Conservation (phyloP, 2,797 vertebrate genomes). For the Hippoglossus hippoglossus region DNA sequence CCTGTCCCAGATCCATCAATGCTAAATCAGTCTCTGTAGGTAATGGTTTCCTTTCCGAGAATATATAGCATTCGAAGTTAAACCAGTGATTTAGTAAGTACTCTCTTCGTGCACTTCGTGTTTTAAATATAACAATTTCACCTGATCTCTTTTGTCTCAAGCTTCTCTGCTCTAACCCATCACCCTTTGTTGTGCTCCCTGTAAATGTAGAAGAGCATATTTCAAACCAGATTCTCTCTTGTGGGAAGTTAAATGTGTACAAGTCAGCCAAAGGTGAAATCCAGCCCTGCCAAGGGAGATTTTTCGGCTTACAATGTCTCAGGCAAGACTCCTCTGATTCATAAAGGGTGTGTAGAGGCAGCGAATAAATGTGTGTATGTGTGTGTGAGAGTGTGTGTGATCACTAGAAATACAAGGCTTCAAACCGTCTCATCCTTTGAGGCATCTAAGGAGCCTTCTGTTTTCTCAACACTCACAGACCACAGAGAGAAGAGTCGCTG, state of each 20-base stretch:
- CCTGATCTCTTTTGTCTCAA: conserved; percentile 28
- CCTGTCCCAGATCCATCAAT: conserved; percentile 33
- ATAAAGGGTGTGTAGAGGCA: conserved; percentile 59
- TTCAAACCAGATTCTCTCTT: conserved; percentile 61
- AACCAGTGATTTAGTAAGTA: conserved; percentile 9
- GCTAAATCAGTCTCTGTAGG: conserved; percentile 45
- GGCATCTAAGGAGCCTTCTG: conserved; percentile 27
- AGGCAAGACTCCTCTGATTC: conserved; percentile 68
- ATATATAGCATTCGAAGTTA: conserved; percentile 24
- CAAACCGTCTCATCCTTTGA: conserved; percentile 38
- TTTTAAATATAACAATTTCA: conserved; percentile 33
- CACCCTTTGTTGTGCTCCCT: conserved; percentile 24
- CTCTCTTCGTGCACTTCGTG: conserved; percentile 15
- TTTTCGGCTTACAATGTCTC: conserved; percentile 76
- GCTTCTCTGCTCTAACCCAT: conserved; percentile 5
- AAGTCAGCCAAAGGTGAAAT: conserved; percentile 81
- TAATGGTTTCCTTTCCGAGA: conserved; percentile 51
- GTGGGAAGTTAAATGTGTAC: conserved; percentile 69
- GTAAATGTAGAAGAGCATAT: conserved; percentile 45
- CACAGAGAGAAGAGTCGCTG: background rate
- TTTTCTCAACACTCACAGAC: conserved; percentile 24
- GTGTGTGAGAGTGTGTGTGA: conserved; percentile 40
- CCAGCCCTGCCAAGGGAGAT: conserved; percentile 71
- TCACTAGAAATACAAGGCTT: conserved; percentile 38
- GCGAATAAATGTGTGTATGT: conserved; percentile 25